Percentiles rank a stretch among this genome's conserved stretches.
Evolutionary conservation across 2,797 vertebrate species (phyloP).

Genomic region (Microcaecilia unicolor): DNA sequence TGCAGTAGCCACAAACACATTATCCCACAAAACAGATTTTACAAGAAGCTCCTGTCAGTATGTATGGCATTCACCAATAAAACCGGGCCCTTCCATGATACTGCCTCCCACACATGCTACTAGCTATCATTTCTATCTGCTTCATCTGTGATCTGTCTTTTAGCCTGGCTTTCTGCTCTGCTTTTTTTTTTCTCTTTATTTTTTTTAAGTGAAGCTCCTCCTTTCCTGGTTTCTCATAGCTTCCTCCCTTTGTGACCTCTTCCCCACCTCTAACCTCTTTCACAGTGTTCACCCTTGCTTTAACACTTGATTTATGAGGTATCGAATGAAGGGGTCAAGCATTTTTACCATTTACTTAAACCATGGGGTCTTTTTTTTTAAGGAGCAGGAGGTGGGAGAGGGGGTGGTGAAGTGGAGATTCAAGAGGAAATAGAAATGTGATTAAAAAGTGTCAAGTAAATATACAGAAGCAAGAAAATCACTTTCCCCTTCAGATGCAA

Average conservation of each 20-base stretch:
- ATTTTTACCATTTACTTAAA: conserved; percentile 70
- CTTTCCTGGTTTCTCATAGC: conserved; percentile 51
- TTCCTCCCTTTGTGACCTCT: conserved; percentile 58
- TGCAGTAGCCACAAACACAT: too few relatives aligned
- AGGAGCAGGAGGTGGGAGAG: too few relatives aligned
- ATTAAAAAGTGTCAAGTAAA: conserved; percentile 53
- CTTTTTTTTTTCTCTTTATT: background rate
- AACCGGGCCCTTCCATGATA: too few relatives aligned
- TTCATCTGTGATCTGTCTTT: too few relatives aligned
- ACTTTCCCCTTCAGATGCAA: conserved; percentile 40
- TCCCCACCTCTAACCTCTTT: conserved; percentile 64
- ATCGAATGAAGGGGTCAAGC: conserved; percentile 58
- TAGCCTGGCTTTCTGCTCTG: background rate
- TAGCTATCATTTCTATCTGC: too few relatives aligned
- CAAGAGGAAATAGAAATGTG: conserved; percentile 59
- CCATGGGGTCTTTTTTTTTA: too few relatives aligned
- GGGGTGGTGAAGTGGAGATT: too few relatives aligned
- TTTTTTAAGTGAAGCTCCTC: conserved; percentile 25
- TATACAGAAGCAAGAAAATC: conserved; percentile 47
- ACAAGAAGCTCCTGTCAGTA: too few relatives aligned
- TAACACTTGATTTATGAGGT: conserved; percentile 70
- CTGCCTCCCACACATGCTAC: too few relatives aligned
- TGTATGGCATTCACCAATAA: too few relatives aligned
- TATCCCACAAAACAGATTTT: too few relatives aligned
- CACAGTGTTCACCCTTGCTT: conserved; percentile 61